A percentile compares a stretch with the other conserved stretches of the same genome.
Conservation (phyloP, 2,888 invertebrate genomes). For the Ramazzottius varieornatus region DNA sequence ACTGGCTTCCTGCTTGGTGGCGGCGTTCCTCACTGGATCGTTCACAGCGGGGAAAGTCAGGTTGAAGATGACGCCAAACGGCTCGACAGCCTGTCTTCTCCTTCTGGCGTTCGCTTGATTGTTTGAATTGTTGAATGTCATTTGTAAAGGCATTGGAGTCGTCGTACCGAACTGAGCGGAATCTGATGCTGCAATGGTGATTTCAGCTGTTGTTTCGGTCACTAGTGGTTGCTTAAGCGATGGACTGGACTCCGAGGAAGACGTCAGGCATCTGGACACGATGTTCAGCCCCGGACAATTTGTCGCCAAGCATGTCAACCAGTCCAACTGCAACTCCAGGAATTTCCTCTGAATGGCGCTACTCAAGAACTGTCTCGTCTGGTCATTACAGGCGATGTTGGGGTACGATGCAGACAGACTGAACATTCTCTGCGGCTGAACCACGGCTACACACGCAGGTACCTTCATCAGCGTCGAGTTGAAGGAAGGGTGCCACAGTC, state of each 20-base stretch:
- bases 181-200: too few relatives aligned
- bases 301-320: not conserved
- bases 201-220: too few relatives aligned
- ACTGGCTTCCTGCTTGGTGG: not conserved
- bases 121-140: too few relatives aligned
- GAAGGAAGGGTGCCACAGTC: not conserved
- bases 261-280: not conserved
- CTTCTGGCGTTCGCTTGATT: not conserved
- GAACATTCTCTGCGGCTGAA: not conserved
- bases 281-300: not conserved
- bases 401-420: not conserved
- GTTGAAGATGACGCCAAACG: not conserved
- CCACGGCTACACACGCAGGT: not conserved
- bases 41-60: not conserved
- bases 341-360: slow-evolving; percentile 6
- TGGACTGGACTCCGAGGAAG: too few relatives aligned
- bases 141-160: too few relatives aligned
- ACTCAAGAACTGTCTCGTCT: slow-evolving; percentile 11
- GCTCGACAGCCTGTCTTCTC: not conserved
- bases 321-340: slow-evolving; percentile 9
- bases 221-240: too few relatives aligned
- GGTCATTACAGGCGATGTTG: slow-evolving; percentile 5
- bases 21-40: not conserved
- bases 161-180: too few relatives aligned
- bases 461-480: not conserved